These are phyloP conservation scores for Dasypogon diadema DNA, from an alignment of 2,888 invertebrate genomes.

Conservation along the genomic window DNA sequence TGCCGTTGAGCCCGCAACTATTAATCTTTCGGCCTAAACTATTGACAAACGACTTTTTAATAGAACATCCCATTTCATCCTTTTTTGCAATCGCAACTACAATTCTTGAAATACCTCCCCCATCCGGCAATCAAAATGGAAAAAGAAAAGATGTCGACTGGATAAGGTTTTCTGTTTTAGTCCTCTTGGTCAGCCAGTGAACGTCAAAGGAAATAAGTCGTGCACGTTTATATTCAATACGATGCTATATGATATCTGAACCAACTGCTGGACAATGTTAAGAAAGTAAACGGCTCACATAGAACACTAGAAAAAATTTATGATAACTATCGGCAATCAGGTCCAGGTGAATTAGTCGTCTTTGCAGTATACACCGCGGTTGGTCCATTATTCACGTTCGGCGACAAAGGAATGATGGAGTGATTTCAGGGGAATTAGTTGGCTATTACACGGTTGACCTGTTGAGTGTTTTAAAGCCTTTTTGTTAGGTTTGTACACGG, in stretches of 20 bases:
- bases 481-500: conserved; percentile 28
- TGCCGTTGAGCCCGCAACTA: conserved; percentile 18
- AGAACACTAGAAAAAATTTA: background rate
- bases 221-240: no score
- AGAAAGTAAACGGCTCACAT: background rate
- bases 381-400: conserved; percentile 39
- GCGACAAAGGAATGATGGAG: conserved; percentile 46
- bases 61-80: conserved; percentile 43
- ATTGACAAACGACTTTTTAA: conserved; percentile 48
- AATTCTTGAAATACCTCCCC: no score
- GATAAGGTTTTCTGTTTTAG: no score
- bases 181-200: no score
- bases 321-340: conserved; percentile 11
- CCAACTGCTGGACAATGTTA: conserved; percentile 13
- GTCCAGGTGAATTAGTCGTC: background rate
- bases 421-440: conserved; percentile 32
- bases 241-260: conserved; percentile 3
- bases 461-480: conserved; percentile 8
- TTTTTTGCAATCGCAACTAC: no score
- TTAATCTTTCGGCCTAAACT: conserved; percentile 48
- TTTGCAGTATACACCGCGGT: background rate
- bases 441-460: conserved; percentile 28
- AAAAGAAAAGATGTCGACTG: background rate
- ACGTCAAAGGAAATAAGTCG: no score
- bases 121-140: no score